Evolutionary conservation across 2,113 vertebrate species (phyloP), one percentile per base, ranked within the genome.

Genomic region (Mustela nigripes): DNA sequence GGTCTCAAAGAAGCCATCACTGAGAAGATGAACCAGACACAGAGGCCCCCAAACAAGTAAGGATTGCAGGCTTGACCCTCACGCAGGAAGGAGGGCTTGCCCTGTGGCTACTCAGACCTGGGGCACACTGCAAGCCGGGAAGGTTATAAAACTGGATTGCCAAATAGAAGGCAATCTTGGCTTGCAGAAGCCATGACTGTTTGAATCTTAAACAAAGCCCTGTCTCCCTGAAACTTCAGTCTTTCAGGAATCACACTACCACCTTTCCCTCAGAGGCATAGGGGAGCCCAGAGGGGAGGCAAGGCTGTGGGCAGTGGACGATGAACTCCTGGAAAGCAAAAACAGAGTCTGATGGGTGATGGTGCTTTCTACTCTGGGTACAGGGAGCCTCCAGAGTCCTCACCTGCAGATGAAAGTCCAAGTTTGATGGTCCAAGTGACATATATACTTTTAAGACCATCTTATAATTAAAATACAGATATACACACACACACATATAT

Each of bases 271-370:
- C 83, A 73, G 8, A 26, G 11, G 45, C 5, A 31, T 24, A 5
- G 15, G 48, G 9, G 4, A 22, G 7, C 19, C 28, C 58, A 11
- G 7, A 7, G 33, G 5, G 9, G 7, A 31, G 5, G 45, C 39
- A 0, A 22, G 76, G 26, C 28, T 5, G 0, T 0, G 4, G 31
- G 6, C 56, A 1, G 3, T 2, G 14, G 60, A 18, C 3, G 1
- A 5, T 0, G 11, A 18, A 9, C 58, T 15, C 36, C 18, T 2
- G 1, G 1, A 69, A 39, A 53, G 67, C 62, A 73, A 79, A 65
- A 7, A 8, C 3, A 12, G 10, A 22, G 4, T 16, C 80, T 15
- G 14, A 26, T 18, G 16, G 0, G 12, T 0, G 19, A 24, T 7
- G 14, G 4, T 0, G 1, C 15, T 15, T 31, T 31, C 63, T 22